Conservation (phyloP, 2,113 vertebrate genomes). For the Cochlearius cochlearius region DNA sequence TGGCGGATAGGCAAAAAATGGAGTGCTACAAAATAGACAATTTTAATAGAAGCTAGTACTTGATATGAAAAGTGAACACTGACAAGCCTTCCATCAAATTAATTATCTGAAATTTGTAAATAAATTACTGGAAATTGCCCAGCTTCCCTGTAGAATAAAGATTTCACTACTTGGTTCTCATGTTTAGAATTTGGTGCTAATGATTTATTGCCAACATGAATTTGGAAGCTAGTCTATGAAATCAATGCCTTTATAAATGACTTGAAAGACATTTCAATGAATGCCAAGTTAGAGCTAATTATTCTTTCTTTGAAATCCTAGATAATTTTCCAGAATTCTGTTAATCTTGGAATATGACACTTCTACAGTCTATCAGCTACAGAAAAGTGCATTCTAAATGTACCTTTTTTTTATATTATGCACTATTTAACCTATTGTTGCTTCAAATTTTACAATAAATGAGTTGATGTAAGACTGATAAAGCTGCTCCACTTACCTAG, state of each 20-base stretch:
- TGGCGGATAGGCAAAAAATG: background rate
- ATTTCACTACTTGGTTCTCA: background rate
- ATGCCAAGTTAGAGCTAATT: background rate
- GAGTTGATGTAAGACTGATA: background rate
- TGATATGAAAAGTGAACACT: background rate
- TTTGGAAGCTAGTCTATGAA: background rate
- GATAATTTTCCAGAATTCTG: background rate
- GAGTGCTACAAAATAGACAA: background rate
- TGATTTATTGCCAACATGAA: background rate
- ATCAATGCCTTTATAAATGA: background rate
- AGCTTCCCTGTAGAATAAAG: background rate
- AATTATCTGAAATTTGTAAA: background rate
- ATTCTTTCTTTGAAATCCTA: background rate
- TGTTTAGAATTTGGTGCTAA: background rate
- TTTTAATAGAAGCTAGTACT: background rate
- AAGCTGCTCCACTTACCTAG: background rate
- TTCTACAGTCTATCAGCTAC: background rate
- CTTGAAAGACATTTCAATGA: background rate
- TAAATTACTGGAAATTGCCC: background rate
- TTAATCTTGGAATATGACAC: background rate
- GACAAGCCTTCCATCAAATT: background rate
- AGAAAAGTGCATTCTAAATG: background rate
- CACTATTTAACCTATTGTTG: background rate
- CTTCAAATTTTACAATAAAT: background rate
- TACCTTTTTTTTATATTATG: background rate